phyloP scores from a whole-genome alignment of 2,797 vertebrate genomes.

The Heliangelus exortis region DNA sequence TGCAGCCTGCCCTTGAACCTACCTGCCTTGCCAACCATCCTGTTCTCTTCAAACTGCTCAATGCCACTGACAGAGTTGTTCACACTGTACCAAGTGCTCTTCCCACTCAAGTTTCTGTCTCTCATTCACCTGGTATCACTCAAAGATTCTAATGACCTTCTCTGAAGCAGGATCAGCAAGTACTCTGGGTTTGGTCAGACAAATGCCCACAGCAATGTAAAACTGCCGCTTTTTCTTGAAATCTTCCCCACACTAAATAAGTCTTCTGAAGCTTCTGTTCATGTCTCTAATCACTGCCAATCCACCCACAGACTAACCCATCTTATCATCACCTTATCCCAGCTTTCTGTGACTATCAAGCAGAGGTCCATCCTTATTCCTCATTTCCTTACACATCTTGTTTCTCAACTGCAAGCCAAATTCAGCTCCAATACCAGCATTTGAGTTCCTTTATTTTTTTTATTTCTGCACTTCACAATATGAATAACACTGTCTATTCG shows the following conservation, averaged over 20 bases:
- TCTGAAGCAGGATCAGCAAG: not conserved
- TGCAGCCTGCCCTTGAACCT: rapidly evolving
- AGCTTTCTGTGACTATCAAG: not conserved
- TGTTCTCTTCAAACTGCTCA: not conserved
- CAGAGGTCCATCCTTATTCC: not conserved
- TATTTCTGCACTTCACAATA: not conserved
- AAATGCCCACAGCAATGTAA: not conserved
- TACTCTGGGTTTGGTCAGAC: not conserved
- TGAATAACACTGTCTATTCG: rapidly evolving
- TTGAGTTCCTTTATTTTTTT: not conserved
- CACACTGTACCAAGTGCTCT: not conserved
- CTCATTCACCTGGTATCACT: not conserved
- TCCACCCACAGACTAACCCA: not conserved
- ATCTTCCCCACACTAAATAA: not conserved
- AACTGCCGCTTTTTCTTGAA: not conserved
- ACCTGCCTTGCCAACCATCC: not conserved
- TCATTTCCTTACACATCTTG: not conserved
- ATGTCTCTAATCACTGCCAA: not conserved
- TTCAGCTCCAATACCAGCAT: not conserved
- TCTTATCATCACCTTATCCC: not conserved
- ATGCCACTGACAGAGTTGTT: not conserved
- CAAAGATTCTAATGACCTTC: not conserved
- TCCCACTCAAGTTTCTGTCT: not conserved
- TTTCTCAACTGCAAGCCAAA: not conserved
- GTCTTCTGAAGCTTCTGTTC: not conserved